Conservation (phyloP, 2,113 vertebrate species). For the Coturnix japonica region DNA sequence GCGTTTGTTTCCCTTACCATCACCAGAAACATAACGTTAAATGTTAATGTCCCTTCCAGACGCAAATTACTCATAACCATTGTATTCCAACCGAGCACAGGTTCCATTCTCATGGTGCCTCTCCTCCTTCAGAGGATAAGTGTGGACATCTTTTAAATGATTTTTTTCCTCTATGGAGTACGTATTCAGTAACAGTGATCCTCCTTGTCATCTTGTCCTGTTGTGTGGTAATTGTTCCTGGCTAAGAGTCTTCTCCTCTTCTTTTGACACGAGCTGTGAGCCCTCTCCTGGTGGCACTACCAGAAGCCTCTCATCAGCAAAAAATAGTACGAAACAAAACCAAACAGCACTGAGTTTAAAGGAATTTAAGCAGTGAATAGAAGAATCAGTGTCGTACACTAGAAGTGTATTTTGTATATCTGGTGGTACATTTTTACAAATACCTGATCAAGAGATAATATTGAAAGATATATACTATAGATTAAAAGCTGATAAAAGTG, state of each 20-base stretch:
- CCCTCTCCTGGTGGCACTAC: background rate
- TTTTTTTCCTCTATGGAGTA: conserved; percentile 46
- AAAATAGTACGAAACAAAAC: background rate
- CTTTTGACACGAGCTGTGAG: conserved; percentile 29
- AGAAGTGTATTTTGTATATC: conserved; percentile 78
- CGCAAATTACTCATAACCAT: background rate
- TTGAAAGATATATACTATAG: conserved; percentile 74
- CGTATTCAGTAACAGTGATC: background rate
- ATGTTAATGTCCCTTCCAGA: conserved; percentile 12
- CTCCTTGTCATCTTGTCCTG: conserved; percentile 6
- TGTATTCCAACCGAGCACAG: background rate
- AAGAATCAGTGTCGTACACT: conserved; percentile 40
- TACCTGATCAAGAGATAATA: conserved; percentile 70
- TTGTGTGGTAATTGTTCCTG: conserved; percentile 19
- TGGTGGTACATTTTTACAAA: conserved; percentile 75
- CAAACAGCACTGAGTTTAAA: conserved; percentile 35
- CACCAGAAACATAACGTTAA: background rate
- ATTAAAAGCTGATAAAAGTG: conserved; percentile 73
- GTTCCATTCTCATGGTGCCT: background rate
- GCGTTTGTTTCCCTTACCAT: background rate
- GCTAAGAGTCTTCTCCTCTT: conserved; percentile 39
- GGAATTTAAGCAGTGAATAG: conserved; percentile 34
- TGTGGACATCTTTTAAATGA: background rate
- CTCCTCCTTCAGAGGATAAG: conserved; percentile 7
- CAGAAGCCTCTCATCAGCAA: conserved; percentile 35